Evolutionary conservation across 2,113 vertebrate genomes (phyloP), one percentile per base, ranked within the genome.

Genomic region (Marmota flaviventris): DNA sequence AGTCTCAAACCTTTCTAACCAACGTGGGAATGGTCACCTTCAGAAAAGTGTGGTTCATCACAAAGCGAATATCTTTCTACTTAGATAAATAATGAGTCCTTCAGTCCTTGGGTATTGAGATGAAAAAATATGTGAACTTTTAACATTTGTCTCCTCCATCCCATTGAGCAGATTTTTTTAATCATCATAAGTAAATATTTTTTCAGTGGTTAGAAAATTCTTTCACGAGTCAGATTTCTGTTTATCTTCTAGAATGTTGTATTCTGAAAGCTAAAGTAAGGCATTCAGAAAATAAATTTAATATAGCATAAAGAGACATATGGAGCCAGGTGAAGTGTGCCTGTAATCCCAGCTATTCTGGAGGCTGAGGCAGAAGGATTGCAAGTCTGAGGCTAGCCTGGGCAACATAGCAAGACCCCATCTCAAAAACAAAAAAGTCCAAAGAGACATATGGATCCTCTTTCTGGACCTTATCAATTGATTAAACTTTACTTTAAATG

Each of bases 231-330:
- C 58, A 84, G 32, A 56, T 67, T 87, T 85, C 12, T n/a, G 12
- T 72, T 93, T 11, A 29, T 63, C 58, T 95, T 96, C 29, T 90
- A 87, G 34, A 89, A 81, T 75, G 29, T 67, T 89, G 5, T 56
- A 42, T 39, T 93, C n/a, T 86, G 63, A 79, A 75, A 83, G 42
- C 65, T 45, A 53, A 96, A 79, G 42, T 83, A 86, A 93, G 70
- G n/a, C 67, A 83, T 83, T n/a, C 29, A 91, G 56, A 72, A 97
- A 69, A 82, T 96, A 85, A 84, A 73, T 56, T 32, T 34, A 42
- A 37, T 51, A n/a, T 45, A 34, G 58, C 8, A 2, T 63, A 34
- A 82, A 93, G n/a, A 63, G 61, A 63, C 61, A 61, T 61, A 61
- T 61, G 58, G 58, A 69, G 67, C 67, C 67, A 25, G 67, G 14